These are phyloP conservation scores for Benthosema pterotum DNA, from an alignment of 2,797 vertebrate species.

Conservation along the genomic window DNA sequence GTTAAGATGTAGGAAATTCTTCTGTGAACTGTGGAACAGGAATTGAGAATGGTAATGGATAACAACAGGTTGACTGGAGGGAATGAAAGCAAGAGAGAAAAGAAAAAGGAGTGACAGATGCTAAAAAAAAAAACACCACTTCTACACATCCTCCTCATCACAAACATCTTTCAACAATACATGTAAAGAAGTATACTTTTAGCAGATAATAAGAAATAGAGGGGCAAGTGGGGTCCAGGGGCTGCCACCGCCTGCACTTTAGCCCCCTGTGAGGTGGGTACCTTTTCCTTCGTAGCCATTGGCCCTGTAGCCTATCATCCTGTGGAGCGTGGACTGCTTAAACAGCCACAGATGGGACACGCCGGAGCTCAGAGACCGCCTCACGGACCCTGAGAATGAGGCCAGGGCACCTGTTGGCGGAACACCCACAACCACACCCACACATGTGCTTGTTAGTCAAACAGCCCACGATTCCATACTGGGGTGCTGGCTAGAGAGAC, in stretches of 20 bases:
- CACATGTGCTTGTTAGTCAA: slow-evolving; percentile 47
- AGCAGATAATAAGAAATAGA: slow-evolving; percentile 24
- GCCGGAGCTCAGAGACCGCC: slow-evolving; percentile 75
- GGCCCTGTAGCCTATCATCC: slow-evolving; percentile 77
- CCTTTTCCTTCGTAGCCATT: slow-evolving; percentile 77
- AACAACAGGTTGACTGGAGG: slow-evolving; percentile 22
- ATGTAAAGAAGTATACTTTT: slow-evolving; percentile 27
- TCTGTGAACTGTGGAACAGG: slow-evolving; percentile 32
- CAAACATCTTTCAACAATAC: slow-evolving; percentile 8
- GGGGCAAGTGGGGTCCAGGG: slow-evolving; percentile 14
- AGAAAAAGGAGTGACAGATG: slow-evolving; percentile 13
- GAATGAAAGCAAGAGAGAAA: not conserved
- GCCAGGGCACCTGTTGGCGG: slow-evolving; percentile 80
- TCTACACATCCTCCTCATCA: not conserved
- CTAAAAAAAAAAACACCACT: not conserved
- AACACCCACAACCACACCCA: slow-evolving; percentile 34
- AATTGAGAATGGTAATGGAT: slow-evolving; percentile 24
- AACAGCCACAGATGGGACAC: slow-evolving; percentile 84
- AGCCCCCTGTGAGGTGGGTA: slow-evolving; percentile 45
- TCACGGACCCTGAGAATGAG: slow-evolving; percentile 79
- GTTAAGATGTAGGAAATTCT: slow-evolving; percentile 5
- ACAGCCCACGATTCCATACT: slow-evolving; percentile 4
- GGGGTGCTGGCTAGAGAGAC: not conserved
- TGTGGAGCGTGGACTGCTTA: slow-evolving; percentile 86
- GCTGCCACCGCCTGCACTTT: slow-evolving; percentile 31